Percentiles rank a stretch among this genome's conserved stretches.
These are phyloP conservation scores for Psilanteris sp. DNA, from an alignment of 1,140 invertebrate genomes.

Conservation along the genomic window DNA sequence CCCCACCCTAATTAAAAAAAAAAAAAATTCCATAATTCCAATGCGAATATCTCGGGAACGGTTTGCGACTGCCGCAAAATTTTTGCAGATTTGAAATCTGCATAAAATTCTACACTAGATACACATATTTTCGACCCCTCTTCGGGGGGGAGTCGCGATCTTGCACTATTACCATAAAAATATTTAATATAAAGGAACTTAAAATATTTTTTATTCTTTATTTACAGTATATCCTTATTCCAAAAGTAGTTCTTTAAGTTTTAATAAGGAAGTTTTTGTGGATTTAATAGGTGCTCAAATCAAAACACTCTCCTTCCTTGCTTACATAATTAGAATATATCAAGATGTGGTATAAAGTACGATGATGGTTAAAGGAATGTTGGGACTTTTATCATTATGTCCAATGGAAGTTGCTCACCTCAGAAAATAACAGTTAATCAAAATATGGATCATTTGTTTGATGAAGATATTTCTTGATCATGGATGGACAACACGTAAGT, in stretches of 20 bases:
- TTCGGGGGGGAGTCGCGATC: too few species aligned
- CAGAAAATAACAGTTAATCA: constrained; percentile 95
- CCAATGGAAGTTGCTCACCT: constrained; percentile 97
- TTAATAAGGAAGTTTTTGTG: constrained; percentile 98
- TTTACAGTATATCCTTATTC: constrained; percentile 96
- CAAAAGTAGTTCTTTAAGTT: constrained; percentile 91
- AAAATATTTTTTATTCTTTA: too few species aligned
- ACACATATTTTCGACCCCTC: too few species aligned
- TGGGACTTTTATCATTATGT: constrained; percentile 92
- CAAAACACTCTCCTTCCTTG: constrained; percentile 96
- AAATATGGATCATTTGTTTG: constrained; percentile 95
- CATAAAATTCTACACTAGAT: too few species aligned
- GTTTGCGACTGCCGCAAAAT: too few species aligned
- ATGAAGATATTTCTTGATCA: constrained; percentile 95
- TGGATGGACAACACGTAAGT: constrained; percentile 97
- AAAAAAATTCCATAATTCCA: too few species aligned
- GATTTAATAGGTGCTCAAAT: constrained; percentile 99
- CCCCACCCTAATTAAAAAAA: too few species aligned
- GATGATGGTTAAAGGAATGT: constrained; percentile 94
- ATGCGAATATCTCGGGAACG: too few species aligned
- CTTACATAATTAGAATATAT: constrained; percentile 96
- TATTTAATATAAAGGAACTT: too few species aligned
- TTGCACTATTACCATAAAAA: too few species aligned
- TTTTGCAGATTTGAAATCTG: too few species aligned
- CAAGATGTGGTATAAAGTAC: constrained; percentile 91